A percentile compares a stretch with the other conserved stretches of the same genome.
These are phyloP conservation scores for Rhynchophorus ferrugineus DNA, from an alignment of 1,140 invertebrate genomes.

Conservation along the genomic window DNA sequence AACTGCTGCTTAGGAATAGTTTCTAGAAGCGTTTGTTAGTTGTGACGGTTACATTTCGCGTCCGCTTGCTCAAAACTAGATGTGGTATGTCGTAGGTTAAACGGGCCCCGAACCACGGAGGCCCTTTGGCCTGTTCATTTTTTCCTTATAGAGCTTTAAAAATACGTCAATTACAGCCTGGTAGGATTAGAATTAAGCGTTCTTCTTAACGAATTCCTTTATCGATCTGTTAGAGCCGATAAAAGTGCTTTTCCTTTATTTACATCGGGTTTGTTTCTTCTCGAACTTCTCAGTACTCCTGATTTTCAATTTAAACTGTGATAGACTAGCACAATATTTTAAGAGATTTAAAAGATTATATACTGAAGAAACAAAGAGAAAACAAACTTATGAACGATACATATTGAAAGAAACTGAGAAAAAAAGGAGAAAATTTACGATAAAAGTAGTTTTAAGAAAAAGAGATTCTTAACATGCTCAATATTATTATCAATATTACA, in stretches of 20 bases:
- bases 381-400: slow-evolving; percentile 1
- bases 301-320: slow-evolving; percentile 16
- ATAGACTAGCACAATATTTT: slow-evolving; percentile 24
- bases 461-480: neutral
- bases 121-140: no score
- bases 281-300: no score
- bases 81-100: no score
- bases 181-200: no score
- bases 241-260: no score
- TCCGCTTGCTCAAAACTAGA: neutral
- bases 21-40: neutral
- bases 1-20: neutral
- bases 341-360: no score
- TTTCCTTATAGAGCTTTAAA: neutral
- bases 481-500: neutral
- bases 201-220: no score
- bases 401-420: slow-evolving; percentile 3
- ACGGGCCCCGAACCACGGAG: no score
- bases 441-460: neutral
- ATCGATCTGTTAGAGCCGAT: no score
- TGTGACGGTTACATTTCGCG: neutral
- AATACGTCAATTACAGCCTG: neutral
- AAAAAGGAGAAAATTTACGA: neutral
- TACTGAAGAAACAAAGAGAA: slow-evolving; percentile 1
- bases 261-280: no score